These are phyloP conservation scores for Enteromius radiatus DNA, from an alignment of 2,797 vertebrate genomes.

Conservation along the genomic window DNA sequence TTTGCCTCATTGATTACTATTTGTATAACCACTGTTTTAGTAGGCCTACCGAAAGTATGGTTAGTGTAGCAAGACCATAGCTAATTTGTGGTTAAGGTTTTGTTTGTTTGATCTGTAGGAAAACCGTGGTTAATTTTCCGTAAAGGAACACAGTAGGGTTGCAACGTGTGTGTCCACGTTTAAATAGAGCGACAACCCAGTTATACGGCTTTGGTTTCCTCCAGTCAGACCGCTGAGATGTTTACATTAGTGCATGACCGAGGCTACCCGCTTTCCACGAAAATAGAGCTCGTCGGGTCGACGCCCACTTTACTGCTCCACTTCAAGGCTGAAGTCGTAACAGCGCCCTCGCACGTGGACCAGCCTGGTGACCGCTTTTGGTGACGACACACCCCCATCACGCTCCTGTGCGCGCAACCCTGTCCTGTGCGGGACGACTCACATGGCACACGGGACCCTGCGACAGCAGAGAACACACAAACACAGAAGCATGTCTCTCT, in stretches of 20 bases:
- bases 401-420: slow-evolving; percentile 46
- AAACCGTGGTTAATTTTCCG: not conserved
- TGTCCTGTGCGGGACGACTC: slow-evolving; percentile 51
- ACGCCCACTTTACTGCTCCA: slow-evolving; percentile 55
- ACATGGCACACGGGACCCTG: slow-evolving; percentile 60
- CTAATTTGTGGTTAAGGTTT: not conserved
- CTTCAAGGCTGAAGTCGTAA: slow-evolving; percentile 44
- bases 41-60: too few species aligned
- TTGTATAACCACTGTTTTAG: too few species aligned
- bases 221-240: slow-evolving; percentile 11
- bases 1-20: too few species aligned
- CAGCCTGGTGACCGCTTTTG: slow-evolving; percentile 59
- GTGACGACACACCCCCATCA: slow-evolving; percentile 57
- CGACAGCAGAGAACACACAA: slow-evolving; percentile 19
- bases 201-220: not conserved
- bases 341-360: slow-evolving; percentile 63
- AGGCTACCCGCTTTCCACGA: slow-evolving; percentile 39
- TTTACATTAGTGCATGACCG: slow-evolving; percentile 33
- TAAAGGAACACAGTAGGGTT: not conserved
- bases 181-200: slow-evolving; percentile 2
- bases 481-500: not conserved
- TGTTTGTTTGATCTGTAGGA: too few species aligned
- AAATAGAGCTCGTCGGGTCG: slow-evolving; percentile 50
- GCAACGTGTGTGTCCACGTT: not conserved
- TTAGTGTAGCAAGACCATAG: not conserved